Evolutionary conservation across 2,888 invertebrate species (phyloP).

Genomic region (Molanna angustata): DNA sequence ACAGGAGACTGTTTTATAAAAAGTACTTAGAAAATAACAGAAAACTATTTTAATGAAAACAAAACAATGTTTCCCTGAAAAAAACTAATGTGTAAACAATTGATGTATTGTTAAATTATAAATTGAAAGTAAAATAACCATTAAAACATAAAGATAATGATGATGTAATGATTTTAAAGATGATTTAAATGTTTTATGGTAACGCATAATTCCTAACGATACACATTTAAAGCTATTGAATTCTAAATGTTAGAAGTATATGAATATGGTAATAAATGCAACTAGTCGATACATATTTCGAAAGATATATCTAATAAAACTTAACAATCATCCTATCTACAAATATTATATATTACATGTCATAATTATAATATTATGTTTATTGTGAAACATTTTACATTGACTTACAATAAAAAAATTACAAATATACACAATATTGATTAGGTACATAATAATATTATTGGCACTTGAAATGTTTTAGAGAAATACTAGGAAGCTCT

Average conservation of each 20-base stretch:
- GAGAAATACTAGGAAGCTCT: constrained; percentile 34
- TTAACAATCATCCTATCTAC: constrained; percentile 29
- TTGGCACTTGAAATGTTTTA: constrained; percentile 33
- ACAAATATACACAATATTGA: constrained; percentile 23
- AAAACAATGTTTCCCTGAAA: too few relatives aligned
- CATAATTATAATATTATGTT: constrained; percentile 18
- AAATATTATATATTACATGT: too few relatives aligned
- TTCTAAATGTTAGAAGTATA: constrained; percentile 7
- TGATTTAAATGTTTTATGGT: too few relatives aligned
- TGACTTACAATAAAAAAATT: constrained; percentile 18
- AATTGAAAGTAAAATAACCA: too few relatives aligned
- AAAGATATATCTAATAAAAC: constrained; percentile 17
- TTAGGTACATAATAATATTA: constrained; percentile 26
- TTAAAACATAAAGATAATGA: too few relatives aligned
- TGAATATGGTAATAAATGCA: constrained; percentile 16
- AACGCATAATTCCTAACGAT: constrained; percentile 3
- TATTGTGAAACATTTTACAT: constrained; percentile 24
- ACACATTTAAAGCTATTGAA: constrained; percentile 6
- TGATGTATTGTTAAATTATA: too few relatives aligned
- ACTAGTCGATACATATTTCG: constrained; percentile 10
- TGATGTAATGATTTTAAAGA: too few relatives aligned
- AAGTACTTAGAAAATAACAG: too few relatives aligned
- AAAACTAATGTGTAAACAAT: too few relatives aligned
- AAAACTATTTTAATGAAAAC: too few relatives aligned
- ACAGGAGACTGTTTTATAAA: too few relatives aligned